Evolutionary conservation across 2,113 vertebrate genomes (phyloP).

Genomic region (human (Homo sapiens)): DNA sequence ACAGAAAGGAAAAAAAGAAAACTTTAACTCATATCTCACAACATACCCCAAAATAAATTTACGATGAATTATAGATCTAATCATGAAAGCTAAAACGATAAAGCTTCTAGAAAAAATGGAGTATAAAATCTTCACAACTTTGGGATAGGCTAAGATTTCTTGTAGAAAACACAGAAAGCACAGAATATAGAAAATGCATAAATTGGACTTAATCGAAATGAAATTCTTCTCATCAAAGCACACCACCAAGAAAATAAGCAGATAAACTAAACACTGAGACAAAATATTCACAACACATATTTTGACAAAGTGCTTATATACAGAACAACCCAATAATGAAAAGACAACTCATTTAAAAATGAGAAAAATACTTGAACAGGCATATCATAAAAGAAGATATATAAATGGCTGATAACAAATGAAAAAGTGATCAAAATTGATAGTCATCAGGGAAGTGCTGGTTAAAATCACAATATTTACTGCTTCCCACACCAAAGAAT

Average conservation of each 20-base stretch:
- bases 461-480: not conserved
- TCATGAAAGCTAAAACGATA: not conserved
- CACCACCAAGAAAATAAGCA: not conserved
- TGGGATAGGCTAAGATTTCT: not conserved
- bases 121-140: not conserved
- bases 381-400: not conserved
- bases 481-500: not conserved
- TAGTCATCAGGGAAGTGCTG: not conserved
- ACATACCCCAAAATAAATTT: not conserved
- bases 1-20: not conserved
- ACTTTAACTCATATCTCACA: not conserved
- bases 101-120: not conserved
- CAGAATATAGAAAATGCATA: not conserved
- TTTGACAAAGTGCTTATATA: not conserved
- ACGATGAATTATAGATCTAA: not conserved
- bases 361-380: not conserved
- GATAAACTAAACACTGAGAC: not conserved
- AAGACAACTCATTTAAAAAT: not conserved
- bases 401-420: not conserved
- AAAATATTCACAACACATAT: not conserved
- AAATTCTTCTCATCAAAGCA: not conserved
- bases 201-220: not conserved
- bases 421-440: not conserved
- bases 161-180: not conserved
- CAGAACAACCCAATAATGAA: not conserved